Evolutionary conservation across 2,797 vertebrate species (phyloP), one percentile per base, ranked within the genome.

Genomic region (Discoglossus pictus): DNA sequence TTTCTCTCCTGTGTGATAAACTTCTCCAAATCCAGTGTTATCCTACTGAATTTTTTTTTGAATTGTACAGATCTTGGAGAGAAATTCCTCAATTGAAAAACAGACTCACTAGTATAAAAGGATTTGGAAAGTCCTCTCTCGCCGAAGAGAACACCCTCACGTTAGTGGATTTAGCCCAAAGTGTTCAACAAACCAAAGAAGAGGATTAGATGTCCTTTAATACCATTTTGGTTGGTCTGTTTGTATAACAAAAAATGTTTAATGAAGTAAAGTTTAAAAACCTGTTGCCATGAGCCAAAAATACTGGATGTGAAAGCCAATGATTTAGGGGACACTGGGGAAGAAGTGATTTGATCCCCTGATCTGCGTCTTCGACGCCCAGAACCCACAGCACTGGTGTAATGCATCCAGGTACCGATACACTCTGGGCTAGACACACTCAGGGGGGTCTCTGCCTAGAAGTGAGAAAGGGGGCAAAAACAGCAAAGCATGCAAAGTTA

Each of bases 221-320:
- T 85, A 92, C 80, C 85, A 85, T 79, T 72, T 81, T 85, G 86
- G 82, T 83, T 85, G 88, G 35, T 89, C 84, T 86, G 85, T 85
- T 87, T 84, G 79, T 80, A 81, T 83, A 87, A 82, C 23, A 71
- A 51, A 61, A 84, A 88, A 83, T 78, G 85, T 91, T 91, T 88
- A 92, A 92, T 92, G 90, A 93, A 93, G 86, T 92, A 94, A 92
- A 93, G 86, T 92, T 91, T 93, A 94, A 92, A 93, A 93, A 95
- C 93, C 93, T 95, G 93, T 93, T 95, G 93, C 93, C 93, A 95
- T 93, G 93, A 95, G 93, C 92, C 93, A 93, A 95, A 94, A 92
- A 95, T 94, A 93, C 90, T 93, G 92, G 93, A 95, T 89, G 93
- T 94, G 93, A 94, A 94, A 91, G 93, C 93, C 92, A 95, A 90